A percentile compares a stretch with the other conserved stretches of the same genome.
These are phyloP conservation scores for Cladopsammia gracilis DNA, from an alignment of 64 coral and sea anemone genomes.

Conservation along the genomic window DNA sequence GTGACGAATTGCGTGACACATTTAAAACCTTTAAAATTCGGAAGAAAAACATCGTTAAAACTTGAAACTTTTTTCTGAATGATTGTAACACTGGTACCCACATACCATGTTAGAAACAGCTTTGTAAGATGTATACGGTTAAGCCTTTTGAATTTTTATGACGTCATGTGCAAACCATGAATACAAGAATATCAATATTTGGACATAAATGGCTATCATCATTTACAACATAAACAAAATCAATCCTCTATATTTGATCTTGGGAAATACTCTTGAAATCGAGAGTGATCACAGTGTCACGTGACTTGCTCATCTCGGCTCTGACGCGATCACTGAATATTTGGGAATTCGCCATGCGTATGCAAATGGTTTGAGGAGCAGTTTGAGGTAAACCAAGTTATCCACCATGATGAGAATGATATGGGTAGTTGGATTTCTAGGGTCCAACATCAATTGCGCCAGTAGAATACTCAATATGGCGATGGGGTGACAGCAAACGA, in stretches of 20 bases:
- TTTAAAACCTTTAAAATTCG: no score
- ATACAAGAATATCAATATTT: no score
- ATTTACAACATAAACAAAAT: not conserved
- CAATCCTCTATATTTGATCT: not conserved
- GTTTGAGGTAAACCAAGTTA: conserved; percentile 52
- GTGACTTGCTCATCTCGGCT: not conserved
- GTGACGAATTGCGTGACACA: no score
- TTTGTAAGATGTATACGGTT: no score
- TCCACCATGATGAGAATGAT: conserved; percentile 5
- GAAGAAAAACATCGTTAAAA: no score
- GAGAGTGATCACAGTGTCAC: not conserved
- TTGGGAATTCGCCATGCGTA: conserved; percentile 67
- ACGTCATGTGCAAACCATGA: no score
- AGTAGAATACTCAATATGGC: not conserved
- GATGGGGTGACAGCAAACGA: conserved; percentile 5
- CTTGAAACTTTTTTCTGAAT: no score
- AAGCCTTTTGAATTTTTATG: no score
- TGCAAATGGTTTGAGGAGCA: conserved; percentile 31
- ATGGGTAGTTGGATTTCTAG: not conserved
- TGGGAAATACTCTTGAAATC: not conserved
- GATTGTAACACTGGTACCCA: no score
- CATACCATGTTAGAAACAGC: no score
- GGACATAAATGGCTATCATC: no score
- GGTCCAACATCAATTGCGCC: not conserved
- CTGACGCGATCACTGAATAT: not conserved